phyloP scores from a whole-genome alignment of 2,113 vertebrate species.

The Sarotherodon lohbergeri region DNA sequence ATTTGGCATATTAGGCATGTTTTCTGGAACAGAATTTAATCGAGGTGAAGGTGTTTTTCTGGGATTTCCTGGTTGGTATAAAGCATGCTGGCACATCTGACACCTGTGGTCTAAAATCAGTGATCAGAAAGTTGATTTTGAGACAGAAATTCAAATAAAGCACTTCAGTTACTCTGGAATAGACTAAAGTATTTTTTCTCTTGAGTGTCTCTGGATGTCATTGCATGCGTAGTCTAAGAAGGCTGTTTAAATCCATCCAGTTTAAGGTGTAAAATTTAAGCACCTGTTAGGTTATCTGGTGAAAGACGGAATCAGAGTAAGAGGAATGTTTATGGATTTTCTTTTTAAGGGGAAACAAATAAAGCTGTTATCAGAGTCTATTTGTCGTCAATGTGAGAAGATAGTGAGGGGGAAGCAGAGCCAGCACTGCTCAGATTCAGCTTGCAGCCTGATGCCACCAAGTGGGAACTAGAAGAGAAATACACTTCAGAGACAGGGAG shows the following conservation, averaged over 20 bases:
- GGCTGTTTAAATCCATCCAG: background rate
- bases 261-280: conserved; percentile 2
- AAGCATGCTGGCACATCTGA: background rate
- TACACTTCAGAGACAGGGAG: background rate
- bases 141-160: background rate
- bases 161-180: background rate
- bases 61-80: background rate
- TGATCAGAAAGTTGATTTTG: background rate
- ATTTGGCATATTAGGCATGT: background rate
- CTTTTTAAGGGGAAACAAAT: conserved; percentile 25
- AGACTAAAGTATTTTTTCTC: background rate
- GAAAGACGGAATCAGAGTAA: background rate
- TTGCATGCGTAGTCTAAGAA: background rate
- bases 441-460: conserved; percentile 21
- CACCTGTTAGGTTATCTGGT: conserved; percentile 8
- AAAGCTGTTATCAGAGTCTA: conserved; percentile 39
- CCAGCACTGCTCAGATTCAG: conserved; percentile 10
- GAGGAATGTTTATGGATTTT: conserved; percentile 3
- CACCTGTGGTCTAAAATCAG: background rate
- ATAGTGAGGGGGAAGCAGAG: conserved; percentile 13
- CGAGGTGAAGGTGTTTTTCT: background rate
- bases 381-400: conserved; percentile 37
- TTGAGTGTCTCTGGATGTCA: background rate
- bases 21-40: background rate
- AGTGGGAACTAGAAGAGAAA: background rate